These are phyloP conservation scores for Drosophila kokeensis DNA, from an alignment of 2,888 invertebrate species.

Conservation along the genomic window DNA sequence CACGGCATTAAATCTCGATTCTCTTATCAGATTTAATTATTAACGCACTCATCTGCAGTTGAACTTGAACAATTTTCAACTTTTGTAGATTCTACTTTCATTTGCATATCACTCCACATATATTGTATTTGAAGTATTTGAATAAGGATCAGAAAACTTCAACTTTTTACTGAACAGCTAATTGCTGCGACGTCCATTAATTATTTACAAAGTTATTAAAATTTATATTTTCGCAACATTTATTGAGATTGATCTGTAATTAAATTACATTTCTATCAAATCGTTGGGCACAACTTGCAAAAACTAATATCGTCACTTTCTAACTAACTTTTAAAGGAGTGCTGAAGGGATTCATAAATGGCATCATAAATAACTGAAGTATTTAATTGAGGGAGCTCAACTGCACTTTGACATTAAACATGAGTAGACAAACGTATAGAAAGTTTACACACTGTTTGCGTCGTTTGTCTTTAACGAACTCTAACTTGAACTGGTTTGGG, in stretches of 20 bases:
- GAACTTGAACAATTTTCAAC: background rate
- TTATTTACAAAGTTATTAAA: background rate
- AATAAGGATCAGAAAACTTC: background rate
- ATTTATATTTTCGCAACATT: background rate
- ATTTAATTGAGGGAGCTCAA: slow-evolving; percentile 18
- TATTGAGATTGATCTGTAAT: background rate
- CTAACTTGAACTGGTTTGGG: slow-evolving; percentile 23
- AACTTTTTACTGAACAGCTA: background rate
- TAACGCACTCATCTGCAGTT: slow-evolving; percentile 28
- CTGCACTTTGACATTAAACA: slow-evolving; percentile 52
- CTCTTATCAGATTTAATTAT: slow-evolving; percentile 54
- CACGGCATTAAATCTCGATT: slow-evolving; percentile 38
- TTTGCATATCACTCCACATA: background rate
- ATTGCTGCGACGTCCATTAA: background rate
- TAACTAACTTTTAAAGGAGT: slow-evolving; percentile 7
- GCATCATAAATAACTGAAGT: slow-evolving; percentile 23
- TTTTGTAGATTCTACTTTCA: background rate
- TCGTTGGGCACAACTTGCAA: background rate
- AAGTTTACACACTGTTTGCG: slow-evolving; percentile 44
- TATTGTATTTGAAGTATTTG: background rate
- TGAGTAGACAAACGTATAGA: slow-evolving; percentile 37
- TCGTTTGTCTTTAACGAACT: slow-evolving; percentile 60
- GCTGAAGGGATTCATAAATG: background rate
- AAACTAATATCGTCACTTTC: background rate
- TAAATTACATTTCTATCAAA: background rate